Percentiles rank a stretch among this genome's conserved stretches.
These are phyloP conservation scores for Nomia melanderi DNA, from an alignment of 1,140 invertebrate species.

Conservation along the genomic window DNA sequence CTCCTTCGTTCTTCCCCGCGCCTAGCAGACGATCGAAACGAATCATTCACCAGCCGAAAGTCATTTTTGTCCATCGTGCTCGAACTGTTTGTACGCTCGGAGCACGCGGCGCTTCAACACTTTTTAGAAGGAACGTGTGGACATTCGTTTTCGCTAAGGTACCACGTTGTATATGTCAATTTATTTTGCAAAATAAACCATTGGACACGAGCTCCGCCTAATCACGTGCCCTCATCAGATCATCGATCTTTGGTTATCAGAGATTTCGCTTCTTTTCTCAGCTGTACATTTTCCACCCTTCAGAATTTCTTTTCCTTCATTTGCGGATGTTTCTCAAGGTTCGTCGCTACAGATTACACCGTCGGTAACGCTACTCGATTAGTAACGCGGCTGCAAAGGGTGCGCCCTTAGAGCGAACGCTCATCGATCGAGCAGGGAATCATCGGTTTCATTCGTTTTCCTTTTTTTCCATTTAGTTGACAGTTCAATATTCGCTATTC, in stretches of 20 bases:
- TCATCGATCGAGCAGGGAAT: too few relatives aligned
- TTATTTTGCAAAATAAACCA: slow-evolving; percentile 79
- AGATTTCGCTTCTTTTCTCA: background rate
- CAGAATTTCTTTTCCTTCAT: background rate
- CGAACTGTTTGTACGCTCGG: slow-evolving; percentile 38
- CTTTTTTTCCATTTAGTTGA: too few relatives aligned
- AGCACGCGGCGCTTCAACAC: slow-evolving; percentile 5
- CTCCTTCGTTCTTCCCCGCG: slow-evolving; percentile 23
- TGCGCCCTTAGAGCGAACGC: background rate
- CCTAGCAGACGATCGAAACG: slow-evolving; percentile 41
- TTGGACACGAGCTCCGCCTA: slow-evolving; percentile 50
- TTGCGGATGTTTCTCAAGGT: too few relatives aligned
- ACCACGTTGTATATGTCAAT: slow-evolving; percentile 77
- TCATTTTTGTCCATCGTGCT: slow-evolving; percentile 58
- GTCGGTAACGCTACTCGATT: slow-evolving; percentile 27
- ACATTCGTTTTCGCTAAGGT: slow-evolving; percentile 71
- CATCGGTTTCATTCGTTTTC: too few relatives aligned
- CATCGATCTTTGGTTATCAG: too few relatives aligned
- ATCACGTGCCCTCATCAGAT: background rate
- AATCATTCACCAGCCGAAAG: slow-evolving; percentile 63
- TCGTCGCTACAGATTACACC: too few relatives aligned
- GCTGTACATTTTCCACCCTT: background rate
- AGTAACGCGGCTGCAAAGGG: background rate
- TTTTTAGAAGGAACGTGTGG: slow-evolving; percentile 56
- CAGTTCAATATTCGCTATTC: too few relatives aligned